Evolutionary conservation across 2,113 vertebrate species (phyloP).

Genomic region (Macroglossus sobrinus): DNA sequence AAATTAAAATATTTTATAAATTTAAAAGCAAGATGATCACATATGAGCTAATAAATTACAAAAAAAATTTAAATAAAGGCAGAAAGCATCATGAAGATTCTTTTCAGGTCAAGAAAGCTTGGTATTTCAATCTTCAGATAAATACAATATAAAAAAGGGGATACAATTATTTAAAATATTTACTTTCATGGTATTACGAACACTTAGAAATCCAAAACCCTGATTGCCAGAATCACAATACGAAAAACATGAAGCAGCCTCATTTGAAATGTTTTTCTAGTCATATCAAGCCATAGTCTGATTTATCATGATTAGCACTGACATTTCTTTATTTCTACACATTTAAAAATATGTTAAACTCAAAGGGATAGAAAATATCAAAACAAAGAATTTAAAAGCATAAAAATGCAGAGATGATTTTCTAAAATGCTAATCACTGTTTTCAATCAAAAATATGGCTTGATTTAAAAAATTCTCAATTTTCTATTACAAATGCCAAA

Average conservation of each 20-base stretch:
- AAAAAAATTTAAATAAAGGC: constrained; percentile 33
- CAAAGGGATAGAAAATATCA: constrained; percentile 31
- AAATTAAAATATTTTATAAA: constrained; percentile 8
- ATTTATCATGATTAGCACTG: constrained; percentile 29
- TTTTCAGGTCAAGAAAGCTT: constrained; percentile 5
- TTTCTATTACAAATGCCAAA: constrained; percentile 73
- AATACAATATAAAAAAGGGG: background rate
- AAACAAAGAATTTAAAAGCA: constrained; percentile 39
- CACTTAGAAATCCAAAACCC: constrained; percentile 82
- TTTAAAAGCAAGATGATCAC: constrained; percentile 5
- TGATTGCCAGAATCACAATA: constrained; percentile 69
- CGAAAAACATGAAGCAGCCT: constrained; percentile 78
- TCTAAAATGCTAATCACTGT: constrained; percentile 50
- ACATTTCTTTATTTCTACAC: constrained; percentile 3
- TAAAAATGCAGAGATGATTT: constrained; percentile 8
- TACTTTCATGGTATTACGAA: constrained; percentile 63
- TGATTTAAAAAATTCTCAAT: constrained; percentile 80
- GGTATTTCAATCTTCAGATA: background rate
- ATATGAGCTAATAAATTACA: constrained; percentile 3
- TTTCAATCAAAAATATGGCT: constrained; percentile 79
- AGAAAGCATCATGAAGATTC: background rate
- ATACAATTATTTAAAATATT: constrained; percentile 34
- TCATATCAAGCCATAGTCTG: constrained; percentile 82
- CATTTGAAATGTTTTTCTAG: constrained; percentile 77
- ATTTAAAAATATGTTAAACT: constrained; percentile 24